These are phyloP conservation scores for Spondyliosoma cantharus DNA, from an alignment of 2,797 vertebrate species.

Conservation along the genomic window DNA sequence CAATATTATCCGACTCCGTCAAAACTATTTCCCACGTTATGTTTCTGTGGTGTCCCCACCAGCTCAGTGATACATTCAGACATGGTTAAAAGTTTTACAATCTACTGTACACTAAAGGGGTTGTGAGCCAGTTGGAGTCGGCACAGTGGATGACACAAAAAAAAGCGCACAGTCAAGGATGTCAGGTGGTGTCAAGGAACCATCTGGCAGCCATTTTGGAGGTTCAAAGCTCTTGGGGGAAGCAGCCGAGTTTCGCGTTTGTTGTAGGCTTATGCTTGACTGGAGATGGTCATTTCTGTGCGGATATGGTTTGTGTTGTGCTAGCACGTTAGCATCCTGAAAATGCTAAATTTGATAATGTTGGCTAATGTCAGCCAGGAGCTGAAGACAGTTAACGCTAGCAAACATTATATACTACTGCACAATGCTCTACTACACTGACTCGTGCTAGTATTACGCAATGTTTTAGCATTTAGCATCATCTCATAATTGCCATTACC, in stretches of 20 bases:
- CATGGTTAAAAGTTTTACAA: conserved; percentile 88
- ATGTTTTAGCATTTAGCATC: conserved; percentile 3
- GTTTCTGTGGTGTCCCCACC: conserved; percentile 47
- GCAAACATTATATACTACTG: neutral
- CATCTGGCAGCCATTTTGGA: conserved; percentile 27
- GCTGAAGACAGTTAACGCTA: neutral
- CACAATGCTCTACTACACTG: neutral
- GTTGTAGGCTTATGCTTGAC: neutral
- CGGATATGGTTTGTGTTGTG: neutral
- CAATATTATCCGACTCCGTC: conserved; percentile 52
- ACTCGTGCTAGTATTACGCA: neutral
- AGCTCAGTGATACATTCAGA: conserved; percentile 92
- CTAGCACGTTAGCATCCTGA: no score
- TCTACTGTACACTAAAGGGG: conserved; percentile 74
- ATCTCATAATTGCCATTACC: neutral
- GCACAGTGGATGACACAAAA: conserved; percentile 33
- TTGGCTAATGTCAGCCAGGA: neutral
- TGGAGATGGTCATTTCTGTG: neutral
- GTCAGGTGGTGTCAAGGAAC: neutral
- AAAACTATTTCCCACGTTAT: conserved; percentile 39
- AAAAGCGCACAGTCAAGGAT: conserved; percentile 23
- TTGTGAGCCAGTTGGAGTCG: conserved; percentile 50
- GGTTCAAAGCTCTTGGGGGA: neutral
- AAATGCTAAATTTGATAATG: neutral
- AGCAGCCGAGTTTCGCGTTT: neutral